A percentile compares a stretch with the other conserved stretches of the same genome.
Conservation (phyloP, 2,113 vertebrate species). For the Cheilinus undulatus region DNA sequence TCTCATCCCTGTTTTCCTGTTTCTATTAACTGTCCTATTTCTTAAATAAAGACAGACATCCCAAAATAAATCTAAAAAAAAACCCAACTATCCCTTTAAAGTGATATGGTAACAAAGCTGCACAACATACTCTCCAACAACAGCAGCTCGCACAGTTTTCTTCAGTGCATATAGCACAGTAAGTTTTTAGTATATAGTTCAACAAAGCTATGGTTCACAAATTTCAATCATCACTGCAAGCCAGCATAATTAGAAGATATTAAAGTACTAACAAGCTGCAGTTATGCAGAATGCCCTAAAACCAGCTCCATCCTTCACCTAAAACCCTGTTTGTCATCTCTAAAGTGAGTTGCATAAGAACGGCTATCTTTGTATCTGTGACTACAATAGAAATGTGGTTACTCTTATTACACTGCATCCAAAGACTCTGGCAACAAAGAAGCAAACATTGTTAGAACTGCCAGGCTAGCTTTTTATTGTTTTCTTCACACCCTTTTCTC, state of each 20-base stretch:
- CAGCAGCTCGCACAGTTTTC: no score
- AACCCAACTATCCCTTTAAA: no score
- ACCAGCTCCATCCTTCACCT: neutral
- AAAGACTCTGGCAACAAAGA: neutral
- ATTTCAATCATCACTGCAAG: neutral
- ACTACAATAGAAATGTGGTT: constrained; percentile 28
- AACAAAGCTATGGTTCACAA: neutral
- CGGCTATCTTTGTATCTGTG: neutral
- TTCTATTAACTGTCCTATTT: no score
- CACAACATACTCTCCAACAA: no score
- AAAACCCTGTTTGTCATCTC: constrained; percentile 5
- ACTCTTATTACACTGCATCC: neutral
- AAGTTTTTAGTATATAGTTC: neutral
- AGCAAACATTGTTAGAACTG: neutral
- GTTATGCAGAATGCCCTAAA: neutral
- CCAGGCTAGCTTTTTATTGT: constrained; percentile 10
- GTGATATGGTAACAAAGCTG: no score
- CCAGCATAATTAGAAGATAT: neutral
- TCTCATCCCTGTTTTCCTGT: no score
- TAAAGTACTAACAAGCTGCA: neutral
- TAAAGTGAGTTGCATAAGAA: neutral
- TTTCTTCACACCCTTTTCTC: constrained; percentile 21
- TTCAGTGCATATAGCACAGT: no score
- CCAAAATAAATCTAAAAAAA: no score
- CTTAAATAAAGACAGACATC: no score